phyloP scores from a whole-genome alignment of 2,888 invertebrate genomes.

The Steinernema hermaphroditum region DNA sequence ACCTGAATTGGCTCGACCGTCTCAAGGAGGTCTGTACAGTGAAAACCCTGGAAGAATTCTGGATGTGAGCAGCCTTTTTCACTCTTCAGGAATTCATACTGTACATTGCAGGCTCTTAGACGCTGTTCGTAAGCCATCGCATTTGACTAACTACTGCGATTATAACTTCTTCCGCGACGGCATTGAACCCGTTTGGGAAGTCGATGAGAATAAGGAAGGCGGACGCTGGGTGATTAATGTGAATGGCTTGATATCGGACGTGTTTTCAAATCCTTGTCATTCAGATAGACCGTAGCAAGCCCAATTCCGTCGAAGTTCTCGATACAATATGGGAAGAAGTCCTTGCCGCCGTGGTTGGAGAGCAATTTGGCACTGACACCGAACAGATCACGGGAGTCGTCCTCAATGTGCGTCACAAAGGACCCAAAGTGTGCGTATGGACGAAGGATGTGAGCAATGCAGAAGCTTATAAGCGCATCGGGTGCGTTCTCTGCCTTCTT shows the following conservation, averaged over 20 bases:
- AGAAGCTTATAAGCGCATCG: slow-evolving; percentile 68
- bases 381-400: slow-evolving; percentile 94
- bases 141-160: slow-evolving; percentile 56
- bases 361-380: slow-evolving; percentile 87
- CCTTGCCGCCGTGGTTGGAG: slow-evolving; percentile 86
- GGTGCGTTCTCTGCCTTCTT: background rate
- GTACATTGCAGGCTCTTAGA: background rate
- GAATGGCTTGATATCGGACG: slow-evolving; percentile 33
- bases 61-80: background rate
- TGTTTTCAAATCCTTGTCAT: background rate
- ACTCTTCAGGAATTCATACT: background rate
- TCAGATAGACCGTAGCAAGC: background rate
- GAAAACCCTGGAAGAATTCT: slow-evolving; percentile 94
- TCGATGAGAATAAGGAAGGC: slow-evolving; percentile 69
- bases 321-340: slow-evolving; percentile 65
- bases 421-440: slow-evolving; percentile 87
- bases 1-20: slow-evolving; percentile 84
- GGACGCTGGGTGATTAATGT: slow-evolving; percentile 69
- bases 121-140: slow-evolving; percentile 73
- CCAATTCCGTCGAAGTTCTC: slow-evolving; percentile 44
- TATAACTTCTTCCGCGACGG: slow-evolving; percentile 68
- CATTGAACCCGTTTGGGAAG: slow-evolving; percentile 71
- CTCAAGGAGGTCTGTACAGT: slow-evolving; percentile 90
- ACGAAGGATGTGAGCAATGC: slow-evolving; percentile 81
- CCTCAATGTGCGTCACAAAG: slow-evolving; percentile 86